Evolutionary conservation across 2,888 invertebrate species (phyloP).

Genomic region (Acleris holmiana): DNA sequence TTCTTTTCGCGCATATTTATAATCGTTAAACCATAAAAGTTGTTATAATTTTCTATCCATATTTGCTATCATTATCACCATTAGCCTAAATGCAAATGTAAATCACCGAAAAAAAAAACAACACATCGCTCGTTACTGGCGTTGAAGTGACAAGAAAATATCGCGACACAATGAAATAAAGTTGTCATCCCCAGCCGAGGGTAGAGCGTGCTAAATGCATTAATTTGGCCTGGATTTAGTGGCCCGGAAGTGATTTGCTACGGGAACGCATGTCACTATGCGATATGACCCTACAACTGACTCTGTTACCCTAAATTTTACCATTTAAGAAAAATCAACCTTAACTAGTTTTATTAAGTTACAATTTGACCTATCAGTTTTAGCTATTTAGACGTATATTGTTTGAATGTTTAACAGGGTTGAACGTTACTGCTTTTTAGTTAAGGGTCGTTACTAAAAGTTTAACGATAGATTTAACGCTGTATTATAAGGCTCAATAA

Average conservation of each 20-base stretch:
- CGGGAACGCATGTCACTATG: conserved; percentile 78
- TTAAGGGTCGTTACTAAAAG: conserved; percentile 66
- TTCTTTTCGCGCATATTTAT: too few relatives aligned
- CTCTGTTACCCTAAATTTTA: conserved; percentile 63
- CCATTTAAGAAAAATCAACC: conserved; percentile 58
- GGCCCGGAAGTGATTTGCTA: conserved; percentile 84
- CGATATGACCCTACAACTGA: conserved; percentile 77
- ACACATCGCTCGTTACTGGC: conserved; percentile 54
- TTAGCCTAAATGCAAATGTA: conserved; percentile 22
- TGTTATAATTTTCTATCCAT: background rate
- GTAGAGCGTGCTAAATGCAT: conserved; percentile 84
- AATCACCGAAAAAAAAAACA: conserved; percentile 31
- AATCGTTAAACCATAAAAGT: background rate
- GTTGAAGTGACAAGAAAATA: conserved; percentile 81
- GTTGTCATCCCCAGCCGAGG: conserved; percentile 81
- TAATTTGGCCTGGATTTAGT: conserved; percentile 84
- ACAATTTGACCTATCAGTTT: conserved; percentile 46
- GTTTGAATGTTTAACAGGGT: conserved; percentile 62
- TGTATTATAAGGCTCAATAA: conserved; percentile 42
- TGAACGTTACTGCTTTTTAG: conserved; percentile 63
- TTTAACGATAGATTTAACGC: conserved; percentile 56
- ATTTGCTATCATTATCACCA: background rate
- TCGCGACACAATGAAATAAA: conserved; percentile 81
- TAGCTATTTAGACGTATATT: conserved; percentile 51
- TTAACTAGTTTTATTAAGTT: conserved; percentile 47